Percentiles rank a stretch among this genome's conserved stretches.
These are phyloP conservation scores for Myrmecophaga tridactyla DNA, from an alignment of 2,113 vertebrate genomes.

Conservation along the genomic window DNA sequence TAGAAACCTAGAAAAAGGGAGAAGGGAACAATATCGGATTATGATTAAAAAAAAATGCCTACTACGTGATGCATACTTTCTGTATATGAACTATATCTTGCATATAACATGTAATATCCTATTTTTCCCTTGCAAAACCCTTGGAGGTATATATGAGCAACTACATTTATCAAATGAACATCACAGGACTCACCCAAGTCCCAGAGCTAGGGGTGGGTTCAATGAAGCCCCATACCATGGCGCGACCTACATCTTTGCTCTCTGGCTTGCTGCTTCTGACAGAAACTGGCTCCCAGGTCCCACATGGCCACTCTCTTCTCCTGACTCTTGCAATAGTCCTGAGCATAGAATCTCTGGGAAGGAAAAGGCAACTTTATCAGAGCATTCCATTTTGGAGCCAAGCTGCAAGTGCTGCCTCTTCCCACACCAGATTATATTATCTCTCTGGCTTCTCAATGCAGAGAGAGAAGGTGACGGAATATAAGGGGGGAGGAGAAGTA, in stretches of 20 bases:
- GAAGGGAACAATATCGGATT: not conserved
- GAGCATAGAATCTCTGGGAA: not conserved
- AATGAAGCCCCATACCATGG: fast-evolving
- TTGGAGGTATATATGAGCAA: not conserved
- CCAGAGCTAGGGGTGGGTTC: not conserved
- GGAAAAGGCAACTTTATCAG: not conserved
- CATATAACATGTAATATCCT: not conserved
- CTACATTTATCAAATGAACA: not conserved
- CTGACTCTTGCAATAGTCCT: not conserved
- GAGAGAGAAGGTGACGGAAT: not conserved
- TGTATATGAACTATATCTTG: not conserved
- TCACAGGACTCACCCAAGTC: no score
- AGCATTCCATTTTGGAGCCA: fast-evolving
- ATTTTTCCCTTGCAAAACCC: not conserved
- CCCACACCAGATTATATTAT: not conserved
- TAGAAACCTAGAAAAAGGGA: not conserved
- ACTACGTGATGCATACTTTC: not conserved
- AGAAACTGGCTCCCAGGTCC: not conserved
- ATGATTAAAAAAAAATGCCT: no score
- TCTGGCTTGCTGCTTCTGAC: not conserved
- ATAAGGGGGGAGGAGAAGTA: not conserved
- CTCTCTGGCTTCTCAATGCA: not conserved
- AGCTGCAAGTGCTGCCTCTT: not conserved
- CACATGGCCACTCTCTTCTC: fast-evolving
- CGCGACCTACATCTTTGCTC: not conserved